These are phyloP conservation scores for Leontopithecus rosalia DNA, from an alignment of 2,797 vertebrate species.

Conservation along the genomic window DNA sequence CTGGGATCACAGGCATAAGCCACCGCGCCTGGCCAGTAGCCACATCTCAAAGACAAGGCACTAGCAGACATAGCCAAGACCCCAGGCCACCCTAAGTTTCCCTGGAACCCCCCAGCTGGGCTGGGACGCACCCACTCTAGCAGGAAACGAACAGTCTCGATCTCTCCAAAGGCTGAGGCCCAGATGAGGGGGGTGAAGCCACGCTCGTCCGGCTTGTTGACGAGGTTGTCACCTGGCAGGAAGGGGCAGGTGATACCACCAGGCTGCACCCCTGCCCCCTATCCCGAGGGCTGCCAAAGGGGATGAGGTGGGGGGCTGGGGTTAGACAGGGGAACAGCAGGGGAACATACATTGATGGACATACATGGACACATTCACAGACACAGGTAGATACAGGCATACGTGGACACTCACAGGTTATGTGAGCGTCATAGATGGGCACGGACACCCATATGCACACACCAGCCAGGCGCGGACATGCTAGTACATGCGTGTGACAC, in stretches of 20 bases:
- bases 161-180: constrained; percentile 97
- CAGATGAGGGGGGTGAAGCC: constrained; percentile 98
- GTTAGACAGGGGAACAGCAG: neutral
- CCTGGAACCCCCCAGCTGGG: neutral
- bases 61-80: neutral
- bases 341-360: too few relatives aligned
- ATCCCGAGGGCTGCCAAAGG: neutral
- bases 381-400: neutral
- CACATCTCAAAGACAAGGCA: neutral
- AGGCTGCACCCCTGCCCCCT: neutral
- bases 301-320: neutral
- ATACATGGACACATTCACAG: accelerated
- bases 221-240: constrained; percentile 88
- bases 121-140: constrained; percentile 89
- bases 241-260: neutral
- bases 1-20: neutral
- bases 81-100: neutral
- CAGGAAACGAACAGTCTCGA: constrained; percentile 91
- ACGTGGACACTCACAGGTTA: neutral
- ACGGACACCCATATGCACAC: neutral
- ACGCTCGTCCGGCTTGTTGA: constrained; percentile 93
- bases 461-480: neutral
- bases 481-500: accelerated
- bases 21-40: neutral
- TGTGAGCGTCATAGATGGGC: neutral